phyloP scores from a whole-genome alignment of 2,113 vertebrate genomes.

The Chloropsis hardwickii region DNA sequence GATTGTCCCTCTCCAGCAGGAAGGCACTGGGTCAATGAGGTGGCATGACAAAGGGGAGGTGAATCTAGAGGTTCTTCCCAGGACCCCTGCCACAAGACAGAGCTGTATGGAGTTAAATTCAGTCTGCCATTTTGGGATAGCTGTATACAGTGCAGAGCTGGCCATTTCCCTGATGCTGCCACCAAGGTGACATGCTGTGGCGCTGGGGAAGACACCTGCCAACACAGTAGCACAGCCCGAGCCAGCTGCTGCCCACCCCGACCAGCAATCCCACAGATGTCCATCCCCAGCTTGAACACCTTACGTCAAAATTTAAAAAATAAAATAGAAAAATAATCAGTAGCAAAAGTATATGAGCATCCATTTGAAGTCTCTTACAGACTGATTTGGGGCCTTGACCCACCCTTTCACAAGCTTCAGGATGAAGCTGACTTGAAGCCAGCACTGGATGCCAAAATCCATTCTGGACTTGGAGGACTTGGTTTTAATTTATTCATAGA shows the following conservation, averaged over 20 bases:
- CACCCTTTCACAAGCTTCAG: neutral
- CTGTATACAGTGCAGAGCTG: neutral
- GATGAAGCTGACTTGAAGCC: neutral
- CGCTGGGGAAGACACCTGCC: neutral
- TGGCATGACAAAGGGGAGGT: neutral
- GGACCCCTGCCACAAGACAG: neutral
- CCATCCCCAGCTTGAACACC: neutral
- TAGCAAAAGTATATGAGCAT: neutral
- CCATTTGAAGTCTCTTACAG: neutral
- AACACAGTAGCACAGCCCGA: fast-evolving
- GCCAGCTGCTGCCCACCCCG: neutral
- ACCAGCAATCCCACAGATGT: neutral
- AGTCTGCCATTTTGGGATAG: neutral
- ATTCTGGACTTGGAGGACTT: neutral
- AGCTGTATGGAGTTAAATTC: neutral
- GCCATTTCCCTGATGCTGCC: neutral
- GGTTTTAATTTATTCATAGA: neutral
- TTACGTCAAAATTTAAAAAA: neutral
- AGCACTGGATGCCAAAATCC: neutral
- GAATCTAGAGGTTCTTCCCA: neutral
- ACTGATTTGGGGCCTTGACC: neutral
- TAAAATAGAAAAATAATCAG: neutral
- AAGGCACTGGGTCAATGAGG: fast-evolving
- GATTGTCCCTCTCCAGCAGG: neutral
- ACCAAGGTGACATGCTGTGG: neutral